Evolutionary conservation across 1,140 invertebrate genomes (phyloP), one percentile per base, ranked within the genome.

Genomic region (Anagrus nilaparvatae): DNA sequence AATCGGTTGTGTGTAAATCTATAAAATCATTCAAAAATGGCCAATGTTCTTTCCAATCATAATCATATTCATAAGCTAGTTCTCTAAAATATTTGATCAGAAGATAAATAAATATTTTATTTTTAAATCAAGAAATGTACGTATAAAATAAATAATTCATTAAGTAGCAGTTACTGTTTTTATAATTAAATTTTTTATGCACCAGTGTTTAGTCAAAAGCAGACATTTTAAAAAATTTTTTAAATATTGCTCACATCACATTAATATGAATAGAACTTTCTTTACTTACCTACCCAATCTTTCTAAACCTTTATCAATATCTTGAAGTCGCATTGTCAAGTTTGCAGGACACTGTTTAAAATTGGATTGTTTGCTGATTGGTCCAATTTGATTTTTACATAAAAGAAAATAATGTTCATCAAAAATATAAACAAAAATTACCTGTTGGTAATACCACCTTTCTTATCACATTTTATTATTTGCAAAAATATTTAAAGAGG

Each of bases 41-140:
- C 89, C 90, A 95, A 60, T 87, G 89, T 58, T 95, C 91, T 47
- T 78, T 81, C 89, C 89, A 95, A n/a, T 72, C 69, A 0, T 91
- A 70, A 21, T 81, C 74, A 58, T 78, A 75, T 57, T 86, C 71
- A 47, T 78, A 73, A 3, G 88, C 88, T 46, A 93, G 55, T 43
- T 78, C 72, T 47, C 86, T 82, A 57, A 23, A 66, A 64, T 41
- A 49, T 50, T 39, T 44, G 14, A 16, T 25, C 31, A n/a, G 5
- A 32, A 18, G 19, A 53, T 14, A 45, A 21, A 48, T 20, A 45
- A 46, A 46, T 30, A 14, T 21, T 24, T 30, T 6, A 16, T 34
- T 5, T 25, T 5, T 13, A 10, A n/a, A 6, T 16, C 32, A 46
- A 24, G 39, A 36, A 37, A 17, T 34, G 10, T 28, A n/a, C 4